A percentile compares a stretch with the other conserved stretches of the same genome.
phyloP scores from a whole-genome alignment of 2,888 invertebrate species.

The Orthosia incerta region DNA sequence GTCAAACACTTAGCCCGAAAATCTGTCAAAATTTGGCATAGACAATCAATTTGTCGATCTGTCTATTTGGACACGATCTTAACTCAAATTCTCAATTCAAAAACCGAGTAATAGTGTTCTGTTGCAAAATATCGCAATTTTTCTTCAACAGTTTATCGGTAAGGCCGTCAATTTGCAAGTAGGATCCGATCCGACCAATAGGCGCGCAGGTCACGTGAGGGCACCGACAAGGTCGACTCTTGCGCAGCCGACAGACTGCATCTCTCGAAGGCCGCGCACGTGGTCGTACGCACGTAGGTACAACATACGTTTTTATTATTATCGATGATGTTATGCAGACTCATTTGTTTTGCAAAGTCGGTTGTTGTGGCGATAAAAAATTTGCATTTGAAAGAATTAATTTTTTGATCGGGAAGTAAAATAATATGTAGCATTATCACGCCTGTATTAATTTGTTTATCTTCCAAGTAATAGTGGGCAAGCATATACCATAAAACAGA shows the following conservation, averaged over 20 bases:
- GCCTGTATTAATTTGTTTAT: no score
- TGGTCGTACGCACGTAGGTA: constrained; percentile 59
- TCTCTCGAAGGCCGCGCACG: constrained; percentile 65
- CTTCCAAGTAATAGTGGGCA: no score
- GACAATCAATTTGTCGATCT: no score
- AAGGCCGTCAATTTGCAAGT: constrained; percentile 48
- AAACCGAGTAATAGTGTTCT: not conserved
- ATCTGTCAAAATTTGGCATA: no score
- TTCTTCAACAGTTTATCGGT: constrained; percentile 20
- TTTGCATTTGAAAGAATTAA: not conserved
- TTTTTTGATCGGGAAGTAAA: not conserved
- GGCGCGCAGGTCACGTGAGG: constrained; percentile 58
- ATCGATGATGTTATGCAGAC: constrained; percentile 49
- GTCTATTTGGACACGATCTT: no score
- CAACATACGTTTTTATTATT: constrained; percentile 48
- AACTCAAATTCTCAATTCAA: no score
- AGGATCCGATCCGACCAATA: constrained; percentile 43
- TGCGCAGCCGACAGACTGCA: constrained; percentile 65
- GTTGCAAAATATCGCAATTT: constrained; percentile 15
- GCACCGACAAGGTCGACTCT: constrained; percentile 64
- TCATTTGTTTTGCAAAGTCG: constrained; percentile 29
- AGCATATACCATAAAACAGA: no score
- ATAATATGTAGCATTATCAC: no score
- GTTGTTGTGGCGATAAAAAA: not conserved
- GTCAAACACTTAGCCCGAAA: no score